phyloP scores from a whole-genome alignment of 2,113 vertebrate species.

The Mixornis gularis region DNA sequence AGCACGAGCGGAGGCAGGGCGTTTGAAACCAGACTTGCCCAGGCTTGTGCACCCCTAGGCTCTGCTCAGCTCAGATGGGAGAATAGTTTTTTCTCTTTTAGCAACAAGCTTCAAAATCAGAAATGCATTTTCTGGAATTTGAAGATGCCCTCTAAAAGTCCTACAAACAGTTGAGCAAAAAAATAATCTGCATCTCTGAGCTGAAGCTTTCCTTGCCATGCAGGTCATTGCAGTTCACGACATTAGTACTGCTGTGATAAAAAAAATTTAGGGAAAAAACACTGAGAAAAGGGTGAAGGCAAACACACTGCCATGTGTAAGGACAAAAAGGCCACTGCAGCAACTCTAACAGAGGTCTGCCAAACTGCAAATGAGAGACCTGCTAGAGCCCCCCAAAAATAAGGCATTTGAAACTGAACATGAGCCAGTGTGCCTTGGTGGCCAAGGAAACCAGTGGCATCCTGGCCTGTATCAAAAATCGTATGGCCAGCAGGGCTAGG shows the following conservation, averaged over 20 bases:
- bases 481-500: neutral
- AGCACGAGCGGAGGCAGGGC: neutral
- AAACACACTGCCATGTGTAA: neutral
- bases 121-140: neutral
- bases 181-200: neutral
- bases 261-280: neutral
- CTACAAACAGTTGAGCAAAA: neutral
- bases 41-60: neutral
- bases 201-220: neutral
- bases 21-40: neutral
- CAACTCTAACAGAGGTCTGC: neutral
- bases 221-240: neutral
- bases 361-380: neutral
- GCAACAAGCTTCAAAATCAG: neutral
- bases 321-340: neutral
- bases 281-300: neutral
- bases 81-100: neutral
- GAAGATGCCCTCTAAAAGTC: neutral
- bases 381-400: neutral
- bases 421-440: neutral
- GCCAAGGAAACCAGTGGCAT: neutral
- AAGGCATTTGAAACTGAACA: neutral
- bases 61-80: neutral
- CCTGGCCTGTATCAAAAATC: neutral
- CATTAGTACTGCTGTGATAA: neutral